Percentiles rank a stretch among this genome's conserved stretches.
These are phyloP conservation scores for Gryllus bimaculatus DNA, from an alignment of 1,140 invertebrate genomes.

Conservation along the genomic window DNA sequence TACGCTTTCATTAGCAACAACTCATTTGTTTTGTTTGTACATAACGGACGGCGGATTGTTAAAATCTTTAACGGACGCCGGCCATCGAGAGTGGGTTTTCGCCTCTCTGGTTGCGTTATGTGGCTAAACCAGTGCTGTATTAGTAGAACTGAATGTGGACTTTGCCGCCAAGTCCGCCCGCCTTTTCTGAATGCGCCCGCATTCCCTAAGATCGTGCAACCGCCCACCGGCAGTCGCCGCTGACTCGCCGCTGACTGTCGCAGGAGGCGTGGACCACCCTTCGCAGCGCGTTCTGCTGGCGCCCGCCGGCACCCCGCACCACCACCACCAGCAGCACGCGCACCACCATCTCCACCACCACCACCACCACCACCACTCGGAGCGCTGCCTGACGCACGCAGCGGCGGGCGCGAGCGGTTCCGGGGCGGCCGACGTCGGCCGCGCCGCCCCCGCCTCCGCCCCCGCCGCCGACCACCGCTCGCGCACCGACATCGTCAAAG, in stretches of 20 bases:
- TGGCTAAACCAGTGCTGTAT: no score
- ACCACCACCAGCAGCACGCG: background rate
- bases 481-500: constrained; percentile 1
- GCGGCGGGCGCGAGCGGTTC: no score
- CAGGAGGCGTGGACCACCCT: background rate
- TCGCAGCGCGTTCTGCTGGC: background rate
- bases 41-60: no score
- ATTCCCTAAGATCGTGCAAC: no score
- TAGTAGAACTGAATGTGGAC: no score
- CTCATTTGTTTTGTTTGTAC: no score
- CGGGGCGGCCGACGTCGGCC: background rate
- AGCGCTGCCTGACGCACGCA: background rate
- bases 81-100: no score
- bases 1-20: no score
- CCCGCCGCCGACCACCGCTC: background rate
- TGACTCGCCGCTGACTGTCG: background rate
- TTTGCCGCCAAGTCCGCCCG: no score
- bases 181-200: no score
- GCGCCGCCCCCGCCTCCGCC: background rate
- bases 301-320: background rate
- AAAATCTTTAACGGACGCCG: no score
- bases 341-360: background rate
- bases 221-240: background rate
- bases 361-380: constrained; percentile 7
- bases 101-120: no score